These are phyloP conservation scores for Parnassius apollo DNA, from an alignment of 2,888 invertebrate species.

Conservation along the genomic window DNA sequence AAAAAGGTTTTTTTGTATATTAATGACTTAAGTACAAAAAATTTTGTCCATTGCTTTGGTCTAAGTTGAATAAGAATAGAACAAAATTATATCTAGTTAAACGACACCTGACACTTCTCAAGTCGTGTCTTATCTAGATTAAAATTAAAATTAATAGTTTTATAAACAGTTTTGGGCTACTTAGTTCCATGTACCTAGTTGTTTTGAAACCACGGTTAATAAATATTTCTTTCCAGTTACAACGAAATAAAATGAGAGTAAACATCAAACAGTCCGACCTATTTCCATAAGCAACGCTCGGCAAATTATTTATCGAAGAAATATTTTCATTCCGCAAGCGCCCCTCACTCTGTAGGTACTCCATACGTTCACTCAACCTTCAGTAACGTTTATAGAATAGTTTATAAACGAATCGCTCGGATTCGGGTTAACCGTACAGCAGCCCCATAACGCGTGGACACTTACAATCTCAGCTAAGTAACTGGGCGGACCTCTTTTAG, in stretches of 20 bases:
- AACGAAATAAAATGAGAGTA: not conserved
- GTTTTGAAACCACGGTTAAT: not conserved
- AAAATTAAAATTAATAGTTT: not conserved
- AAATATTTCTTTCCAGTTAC: slow-evolving; percentile 7
- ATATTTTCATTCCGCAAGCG: slow-evolving; percentile 18
- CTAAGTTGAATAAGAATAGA: no score
- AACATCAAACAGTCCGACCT: slow-evolving; percentile 14
- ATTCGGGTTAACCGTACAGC: slow-evolving; percentile 55
- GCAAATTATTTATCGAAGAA: slow-evolving; percentile 16
- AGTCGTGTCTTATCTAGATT: no score
- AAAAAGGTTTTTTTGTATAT: no score
- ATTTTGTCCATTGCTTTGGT: no score
- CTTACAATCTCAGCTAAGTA: slow-evolving; percentile 58
- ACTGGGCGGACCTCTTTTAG: slow-evolving; percentile 38
- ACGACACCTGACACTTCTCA: no score
- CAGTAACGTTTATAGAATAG: slow-evolving; percentile 28
- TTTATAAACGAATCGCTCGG: slow-evolving; percentile 45
- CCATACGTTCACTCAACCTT: slow-evolving; percentile 3
- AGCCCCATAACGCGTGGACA: slow-evolving; percentile 45
- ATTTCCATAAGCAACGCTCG: slow-evolving; percentile 14
- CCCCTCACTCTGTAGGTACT: not conserved
- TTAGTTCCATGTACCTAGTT: not conserved
- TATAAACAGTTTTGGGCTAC: not conserved
- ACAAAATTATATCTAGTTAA: no score
- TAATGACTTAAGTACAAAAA: no score